Evolutionary conservation across 2,888 invertebrate genomes (phyloP), one percentile per base, ranked within the genome.

Genomic region (Augochlorella aurata): DNA sequence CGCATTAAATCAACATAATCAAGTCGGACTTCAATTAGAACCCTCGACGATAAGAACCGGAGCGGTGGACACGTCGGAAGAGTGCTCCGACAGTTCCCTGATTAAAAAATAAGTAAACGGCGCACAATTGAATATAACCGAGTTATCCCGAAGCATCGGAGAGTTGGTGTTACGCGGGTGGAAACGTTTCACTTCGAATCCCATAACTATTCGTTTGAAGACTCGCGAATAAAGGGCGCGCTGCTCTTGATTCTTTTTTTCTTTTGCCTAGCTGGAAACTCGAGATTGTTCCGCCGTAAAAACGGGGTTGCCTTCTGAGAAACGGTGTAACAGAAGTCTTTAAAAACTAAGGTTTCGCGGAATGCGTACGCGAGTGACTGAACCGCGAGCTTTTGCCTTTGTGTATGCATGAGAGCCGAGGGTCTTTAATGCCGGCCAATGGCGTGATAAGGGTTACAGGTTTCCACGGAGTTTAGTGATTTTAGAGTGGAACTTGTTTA

Each of bases 301-400:
- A 44, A 44, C 4, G n/a, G 12, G 44, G n/a, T 44, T 38, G 38
- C 5, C 38, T n/a, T n/a, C 44, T 5, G 12, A 65, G n/a, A n/a
- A n/a, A 65, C 44, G 9, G 65, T 12, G 44, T 44, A 44, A 38
- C 18, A n/a, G 65, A n/a, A 44, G 65, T 44, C n/a, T 44, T 44
- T 44, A 65, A 44, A 44, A 65, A 44, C 44, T 65, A 65, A 65
- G 65, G 38, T 65, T 65, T 65, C 65, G 1, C 38, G 44, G 65
- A 65, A 65, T 65, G 65, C 44, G n/a, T 44, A 38, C 29, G 18
- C 65, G n/a, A 65, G 44, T n/a, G 18, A 44, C 44, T n/a, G n/a
- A 44, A 44, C 65, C 10, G 3, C 38, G n/a, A 44, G 18, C 44
- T 18, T 44, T 1, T 12, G 63, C n/a, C 10, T 65, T 44, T n/a